Evolutionary conservation across 2,113 vertebrate genomes (phyloP).

Genomic region (Dipodomys ordii): DNA sequence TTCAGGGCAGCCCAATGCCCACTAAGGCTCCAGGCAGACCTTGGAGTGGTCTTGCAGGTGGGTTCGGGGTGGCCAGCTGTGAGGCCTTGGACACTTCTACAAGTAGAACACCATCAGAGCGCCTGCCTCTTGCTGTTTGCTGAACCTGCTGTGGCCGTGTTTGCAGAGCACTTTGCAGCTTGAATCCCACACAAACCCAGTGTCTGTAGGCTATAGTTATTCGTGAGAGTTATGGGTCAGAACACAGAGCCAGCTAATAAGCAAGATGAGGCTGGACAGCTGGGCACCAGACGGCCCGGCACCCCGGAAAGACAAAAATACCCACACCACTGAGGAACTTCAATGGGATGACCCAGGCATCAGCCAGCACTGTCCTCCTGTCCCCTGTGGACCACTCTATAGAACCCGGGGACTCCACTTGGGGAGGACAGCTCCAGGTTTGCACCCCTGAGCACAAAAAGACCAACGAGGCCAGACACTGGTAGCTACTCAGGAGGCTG

Average conservation of each 20-base stretch:
- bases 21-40: background rate
- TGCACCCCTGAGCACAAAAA: fast-evolving
- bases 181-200: too few species aligned
- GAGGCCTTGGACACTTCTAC: background rate
- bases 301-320: too few species aligned
- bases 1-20: background rate
- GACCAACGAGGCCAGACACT: background rate
- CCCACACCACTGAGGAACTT: too few species aligned
- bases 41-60: background rate
- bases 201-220: fast-evolving
- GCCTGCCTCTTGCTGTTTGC: too few species aligned
- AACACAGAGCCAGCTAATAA: fast-evolving
- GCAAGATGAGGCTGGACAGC: fast-evolving
- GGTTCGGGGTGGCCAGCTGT: background rate
- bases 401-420: background rate
- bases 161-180: background rate
- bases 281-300: background rate
- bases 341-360: background rate
- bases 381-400: background rate
- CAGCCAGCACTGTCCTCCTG: background rate
- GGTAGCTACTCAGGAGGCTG: too few species aligned
- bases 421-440: background rate
- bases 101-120: fast-evolving
- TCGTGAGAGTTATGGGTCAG: background rate
- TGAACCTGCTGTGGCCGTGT: background rate